A percentile compares a stretch with the other conserved stretches of the same genome.
These are phyloP conservation scores for Pipistrellus nathusii DNA, from an alignment of 2,797 vertebrate genomes.

Conservation along the genomic window DNA sequence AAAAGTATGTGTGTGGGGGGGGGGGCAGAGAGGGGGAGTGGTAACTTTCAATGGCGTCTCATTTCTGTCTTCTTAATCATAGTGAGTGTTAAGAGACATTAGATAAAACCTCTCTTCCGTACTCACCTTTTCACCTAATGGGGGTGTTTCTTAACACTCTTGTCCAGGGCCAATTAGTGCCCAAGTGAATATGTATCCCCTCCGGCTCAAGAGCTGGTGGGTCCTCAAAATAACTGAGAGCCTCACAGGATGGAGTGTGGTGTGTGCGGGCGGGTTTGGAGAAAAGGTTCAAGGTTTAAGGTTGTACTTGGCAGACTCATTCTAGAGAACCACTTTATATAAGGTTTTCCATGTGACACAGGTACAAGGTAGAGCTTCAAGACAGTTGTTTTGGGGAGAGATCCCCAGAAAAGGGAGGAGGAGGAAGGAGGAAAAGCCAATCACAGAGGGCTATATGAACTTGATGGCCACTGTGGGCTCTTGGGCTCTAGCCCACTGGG, in stretches of 20 bases:
- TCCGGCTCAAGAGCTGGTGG: neutral
- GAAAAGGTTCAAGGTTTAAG: neutral
- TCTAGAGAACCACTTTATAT: neutral
- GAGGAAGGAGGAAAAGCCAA: neutral
- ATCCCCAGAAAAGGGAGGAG: neutral
- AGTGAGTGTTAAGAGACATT: slow-evolving; percentile 42
- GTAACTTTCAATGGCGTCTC: slow-evolving; percentile 33
- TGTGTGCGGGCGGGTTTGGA: neutral
- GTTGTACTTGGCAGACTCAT: neutral
- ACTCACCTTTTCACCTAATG: slow-evolving; percentile 29
- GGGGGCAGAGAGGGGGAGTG: neutral
- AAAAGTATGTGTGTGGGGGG: neutral
- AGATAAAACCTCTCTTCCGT: neutral
- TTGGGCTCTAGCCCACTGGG: neutral
- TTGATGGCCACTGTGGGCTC: neutral
- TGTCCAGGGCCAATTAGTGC: neutral
- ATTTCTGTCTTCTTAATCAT: slow-evolving; percentile 61
- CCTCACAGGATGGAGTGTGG: neutral
- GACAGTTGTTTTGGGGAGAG: neutral
- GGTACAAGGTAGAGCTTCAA: neutral
- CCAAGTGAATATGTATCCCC: neutral
- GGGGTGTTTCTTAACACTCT: neutral
- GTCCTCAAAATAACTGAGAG: neutral
- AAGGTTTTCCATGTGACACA: neutral
- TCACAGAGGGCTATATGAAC: neutral